phyloP scores from a whole-genome alignment of 2,888 invertebrate species.

The Sphecodes monilicornis region DNA sequence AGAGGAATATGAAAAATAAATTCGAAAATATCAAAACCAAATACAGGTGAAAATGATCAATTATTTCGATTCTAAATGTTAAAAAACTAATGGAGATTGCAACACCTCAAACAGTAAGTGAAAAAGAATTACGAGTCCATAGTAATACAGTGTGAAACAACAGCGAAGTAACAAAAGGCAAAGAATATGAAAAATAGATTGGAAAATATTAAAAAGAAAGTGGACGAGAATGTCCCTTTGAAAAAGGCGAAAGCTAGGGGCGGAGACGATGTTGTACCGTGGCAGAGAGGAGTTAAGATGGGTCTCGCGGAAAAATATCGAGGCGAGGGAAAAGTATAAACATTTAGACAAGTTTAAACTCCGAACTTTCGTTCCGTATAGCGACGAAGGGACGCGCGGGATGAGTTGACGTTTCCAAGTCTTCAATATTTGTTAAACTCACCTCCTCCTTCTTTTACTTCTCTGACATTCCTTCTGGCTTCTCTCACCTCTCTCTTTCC shows the following conservation, averaged over 20 bases:
- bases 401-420: constrained; percentile 72
- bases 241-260: constrained; percentile 61
- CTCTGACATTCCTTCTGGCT: constrained; percentile 56
- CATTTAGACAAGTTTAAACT: constrained; percentile 80
- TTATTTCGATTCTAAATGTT: neutral
- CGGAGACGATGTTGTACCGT: constrained; percentile 52
- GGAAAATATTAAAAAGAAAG: constrained; percentile 73
- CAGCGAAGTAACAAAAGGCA: neutral
- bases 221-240: constrained; percentile 61
- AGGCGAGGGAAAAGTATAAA: constrained; percentile 74
- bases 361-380: constrained; percentile 72
- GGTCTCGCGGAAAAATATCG: constrained; percentile 71
- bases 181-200: constrained; percentile 2
- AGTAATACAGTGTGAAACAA: neutral
- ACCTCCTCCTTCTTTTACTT: constrained; percentile 59
- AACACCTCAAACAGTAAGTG: neutral
- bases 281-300: constrained; percentile 37
- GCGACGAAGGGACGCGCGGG: constrained; percentile 55
- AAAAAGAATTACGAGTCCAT: neutral
- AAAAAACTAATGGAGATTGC: neutral
- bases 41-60: neutral
- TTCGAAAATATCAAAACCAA: no score
- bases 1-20: neutral
- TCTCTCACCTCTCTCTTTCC: constrained; percentile 11
- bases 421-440: constrained; percentile 81